phyloP scores from a whole-genome alignment of 2,113 vertebrate genomes.

The Platycercus adscitus region DNA sequence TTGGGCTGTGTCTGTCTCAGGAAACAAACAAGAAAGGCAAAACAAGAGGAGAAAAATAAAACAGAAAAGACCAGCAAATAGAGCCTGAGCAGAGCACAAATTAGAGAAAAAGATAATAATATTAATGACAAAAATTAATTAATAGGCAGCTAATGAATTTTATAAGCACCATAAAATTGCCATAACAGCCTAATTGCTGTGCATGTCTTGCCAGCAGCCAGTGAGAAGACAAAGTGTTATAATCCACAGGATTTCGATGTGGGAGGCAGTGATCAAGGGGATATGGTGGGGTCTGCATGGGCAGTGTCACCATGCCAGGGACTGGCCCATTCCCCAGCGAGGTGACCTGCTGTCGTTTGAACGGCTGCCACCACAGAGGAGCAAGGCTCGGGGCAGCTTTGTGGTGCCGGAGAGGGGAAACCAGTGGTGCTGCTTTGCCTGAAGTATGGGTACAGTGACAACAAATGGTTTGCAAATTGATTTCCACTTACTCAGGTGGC shows the following conservation, averaged over 20 bases:
- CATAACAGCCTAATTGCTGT: conserved; percentile 54
- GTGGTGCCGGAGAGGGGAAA: rapidly evolving
- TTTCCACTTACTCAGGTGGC: neutral
- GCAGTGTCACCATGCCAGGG: neutral
- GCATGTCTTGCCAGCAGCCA: conserved; percentile 28
- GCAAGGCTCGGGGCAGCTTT: neutral
- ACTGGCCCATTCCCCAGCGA: rapidly evolving
- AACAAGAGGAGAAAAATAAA: neutral
- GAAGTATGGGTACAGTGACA: rapidly evolving
- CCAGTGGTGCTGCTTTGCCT: neutral
- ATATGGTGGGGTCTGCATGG: neutral
- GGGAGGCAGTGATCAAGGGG: neutral
- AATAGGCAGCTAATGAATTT: conserved; percentile 37
- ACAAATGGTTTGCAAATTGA: neutral
- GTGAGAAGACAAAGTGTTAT: neutral
- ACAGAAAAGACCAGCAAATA: neutral
- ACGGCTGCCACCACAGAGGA: neutral
- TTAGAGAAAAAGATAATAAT: neutral
- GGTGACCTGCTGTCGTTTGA: neutral
- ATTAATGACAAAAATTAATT: conserved; percentile 44
- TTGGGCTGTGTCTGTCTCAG: neutral
- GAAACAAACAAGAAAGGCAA: neutral
- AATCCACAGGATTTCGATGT: neutral
- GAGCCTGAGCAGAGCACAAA: neutral
- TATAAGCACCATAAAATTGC: conserved; percentile 61